Conservation (phyloP, 2,888 invertebrate species). For the Carabus problematicus region DNA sequence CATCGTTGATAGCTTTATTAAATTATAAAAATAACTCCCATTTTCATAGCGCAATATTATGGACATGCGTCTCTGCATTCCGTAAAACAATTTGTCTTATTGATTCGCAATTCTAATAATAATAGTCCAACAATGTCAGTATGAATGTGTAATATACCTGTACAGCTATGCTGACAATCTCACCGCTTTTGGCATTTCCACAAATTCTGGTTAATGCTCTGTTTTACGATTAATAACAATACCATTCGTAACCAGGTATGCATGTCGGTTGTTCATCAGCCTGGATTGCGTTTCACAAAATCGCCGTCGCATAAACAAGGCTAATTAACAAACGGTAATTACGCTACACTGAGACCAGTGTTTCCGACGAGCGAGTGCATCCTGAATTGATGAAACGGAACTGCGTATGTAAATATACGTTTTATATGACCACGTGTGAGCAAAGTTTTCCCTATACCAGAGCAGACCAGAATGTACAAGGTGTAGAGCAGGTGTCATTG, state of each 20-base stretch:
- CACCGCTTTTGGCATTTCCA: no score
- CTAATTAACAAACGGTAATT: slow-evolving; percentile 8
- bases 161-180: no score
- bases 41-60: no score
- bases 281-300: neutral
- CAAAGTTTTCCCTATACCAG: neutral
- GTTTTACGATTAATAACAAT: slow-evolving; percentile 3
- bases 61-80: no score
- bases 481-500: no score
- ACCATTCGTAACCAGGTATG: slow-evolving; percentile 2
- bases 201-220: neutral
- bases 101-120: no score
- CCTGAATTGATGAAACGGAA: slow-evolving; percentile 2
- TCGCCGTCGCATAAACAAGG: slow-evolving; percentile 5
- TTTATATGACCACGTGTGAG: neutral
- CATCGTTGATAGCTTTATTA: no score
- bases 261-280: slow-evolving; percentile 7
- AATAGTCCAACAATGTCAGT: no score
- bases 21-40: no score
- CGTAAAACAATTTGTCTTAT: no score
- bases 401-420: neutral
- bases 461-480: no score
- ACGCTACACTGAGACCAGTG: neutral
- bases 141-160: no score
- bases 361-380: neutral